Conservation (phyloP, 2,113 vertebrate genomes). For the Capreolus pygargus region DNA sequence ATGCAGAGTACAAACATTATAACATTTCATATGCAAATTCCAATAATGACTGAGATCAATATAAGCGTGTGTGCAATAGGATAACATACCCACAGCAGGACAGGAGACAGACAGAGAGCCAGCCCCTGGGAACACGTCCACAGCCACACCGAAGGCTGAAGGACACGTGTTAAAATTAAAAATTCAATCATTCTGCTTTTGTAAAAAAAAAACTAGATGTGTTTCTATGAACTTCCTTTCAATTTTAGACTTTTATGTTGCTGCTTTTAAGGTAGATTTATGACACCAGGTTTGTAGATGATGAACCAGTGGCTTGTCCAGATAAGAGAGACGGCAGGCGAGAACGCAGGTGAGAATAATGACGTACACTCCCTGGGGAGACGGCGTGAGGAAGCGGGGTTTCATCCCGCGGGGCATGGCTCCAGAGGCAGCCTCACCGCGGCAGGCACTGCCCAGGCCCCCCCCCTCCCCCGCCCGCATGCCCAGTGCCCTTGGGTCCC, state of each 20-base stretch:
- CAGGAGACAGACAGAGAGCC: neutral
- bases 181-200: neutral
- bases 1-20: neutral
- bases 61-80: fast-evolving
- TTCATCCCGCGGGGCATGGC: too few relatives aligned
- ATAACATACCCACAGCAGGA: fast-evolving
- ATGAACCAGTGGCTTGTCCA: fast-evolving
- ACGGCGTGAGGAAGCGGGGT: neutral
- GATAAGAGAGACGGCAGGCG: neutral
- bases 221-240: neutral
- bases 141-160: neutral
- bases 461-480: neutral
- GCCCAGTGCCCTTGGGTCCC: neutral
- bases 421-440: neutral
- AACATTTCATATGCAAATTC: neutral
- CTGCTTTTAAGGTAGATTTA: neutral
- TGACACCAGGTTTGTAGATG: neutral
- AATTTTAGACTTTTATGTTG: neutral
- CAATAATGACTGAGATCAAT: neutral
- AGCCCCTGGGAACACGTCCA: neutral
- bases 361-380: neutral
- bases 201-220: neutral
- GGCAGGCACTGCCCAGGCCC: neutral
- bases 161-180: neutral
- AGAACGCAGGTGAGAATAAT: neutral